Evolutionary conservation across 2,888 invertebrate species (phyloP), one percentile per base, ranked within the genome.

Genomic region (Penaeus monodon): DNA sequence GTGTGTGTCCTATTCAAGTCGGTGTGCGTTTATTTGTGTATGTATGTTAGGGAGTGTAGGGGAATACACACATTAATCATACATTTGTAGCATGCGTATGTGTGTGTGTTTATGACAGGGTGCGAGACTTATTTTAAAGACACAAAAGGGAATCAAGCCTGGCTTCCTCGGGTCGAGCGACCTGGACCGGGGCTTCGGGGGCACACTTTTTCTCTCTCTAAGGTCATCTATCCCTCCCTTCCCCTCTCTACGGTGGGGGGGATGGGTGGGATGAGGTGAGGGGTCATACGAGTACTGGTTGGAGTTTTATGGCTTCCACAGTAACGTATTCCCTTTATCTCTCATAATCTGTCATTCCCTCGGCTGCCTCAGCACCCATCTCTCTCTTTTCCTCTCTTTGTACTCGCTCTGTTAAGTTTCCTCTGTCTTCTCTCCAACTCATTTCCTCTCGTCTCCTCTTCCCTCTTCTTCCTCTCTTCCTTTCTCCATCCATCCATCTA

Each of bases 321-420:
- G 49, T 49, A 49, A 49, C 49, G 49, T 49, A 12, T 49, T 68
- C 68, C 20, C 68, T 24, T 0, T 68, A n/a, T 29, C 68, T 68
- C 22, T 68, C 68, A 6, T 68, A 20, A n/a, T 29, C 68, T 68
- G 27, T 20, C 68, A 27, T 68, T 29, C 68, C 29, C 68, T 68
- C 68, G n/a, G 27, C 68, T 68, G n/a, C 68, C 68, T 29, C 29
- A n/a, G n/a, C 68, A n/a, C 68, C 29, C 68, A 68, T 29, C 68
- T 68, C 68, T 68, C 68, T 68, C 29, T 29, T 20, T 29, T 20
- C 22, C 68, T 68, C 68, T 68, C 68, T 68, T 66, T 66, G 22
- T n/a, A 24, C 66, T n/a, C n/a, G 2, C 66, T n/a, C 6, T 66
- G 24, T 66, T n/a, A 4, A 24, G 24, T n/a, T 66, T n/a, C n/a